Evolutionary conservation across 2,113 vertebrate species (phyloP).

Genomic region (Lutjanus erythropterus): DNA sequence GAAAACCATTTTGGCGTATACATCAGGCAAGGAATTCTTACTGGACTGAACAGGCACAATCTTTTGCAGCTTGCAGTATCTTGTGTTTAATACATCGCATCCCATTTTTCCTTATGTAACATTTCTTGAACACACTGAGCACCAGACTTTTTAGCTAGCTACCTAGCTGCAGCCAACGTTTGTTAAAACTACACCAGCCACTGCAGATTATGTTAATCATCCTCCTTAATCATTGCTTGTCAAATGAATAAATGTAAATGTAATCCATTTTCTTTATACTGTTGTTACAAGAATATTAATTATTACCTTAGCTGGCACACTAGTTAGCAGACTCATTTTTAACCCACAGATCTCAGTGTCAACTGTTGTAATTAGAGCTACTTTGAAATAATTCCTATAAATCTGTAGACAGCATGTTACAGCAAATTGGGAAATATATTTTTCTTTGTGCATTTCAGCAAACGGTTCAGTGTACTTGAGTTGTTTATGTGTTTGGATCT

Average conservation of each 20-base stretch:
- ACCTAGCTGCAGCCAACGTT: background rate
- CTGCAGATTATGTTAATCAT: background rate
- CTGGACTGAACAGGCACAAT: too few relatives aligned
- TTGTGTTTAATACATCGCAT: too few relatives aligned
- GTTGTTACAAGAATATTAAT: background rate
- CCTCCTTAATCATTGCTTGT: background rate
- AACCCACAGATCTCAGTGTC: background rate
- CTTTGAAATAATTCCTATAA: background rate
- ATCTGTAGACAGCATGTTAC: background rate
- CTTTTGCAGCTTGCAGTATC: too few relatives aligned
- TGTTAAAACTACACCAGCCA: background rate
- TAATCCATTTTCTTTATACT: background rate
- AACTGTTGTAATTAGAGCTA: background rate
- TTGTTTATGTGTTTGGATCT: background rate
- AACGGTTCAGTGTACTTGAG: background rate
- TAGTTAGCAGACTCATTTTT: background rate
- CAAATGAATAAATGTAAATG: background rate
- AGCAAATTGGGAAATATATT: background rate
- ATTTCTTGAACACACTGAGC: background rate
- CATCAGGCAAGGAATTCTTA: too few relatives aligned
- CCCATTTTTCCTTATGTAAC: background rate
- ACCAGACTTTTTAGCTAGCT: background rate
- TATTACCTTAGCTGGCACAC: background rate
- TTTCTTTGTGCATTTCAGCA: background rate
- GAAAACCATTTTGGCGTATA: too few relatives aligned